A percentile compares a stretch with the other conserved stretches of the same genome.
phyloP scores from a whole-genome alignment of 2,113 vertebrate species.

The Melanostigma gelatinosum region DNA sequence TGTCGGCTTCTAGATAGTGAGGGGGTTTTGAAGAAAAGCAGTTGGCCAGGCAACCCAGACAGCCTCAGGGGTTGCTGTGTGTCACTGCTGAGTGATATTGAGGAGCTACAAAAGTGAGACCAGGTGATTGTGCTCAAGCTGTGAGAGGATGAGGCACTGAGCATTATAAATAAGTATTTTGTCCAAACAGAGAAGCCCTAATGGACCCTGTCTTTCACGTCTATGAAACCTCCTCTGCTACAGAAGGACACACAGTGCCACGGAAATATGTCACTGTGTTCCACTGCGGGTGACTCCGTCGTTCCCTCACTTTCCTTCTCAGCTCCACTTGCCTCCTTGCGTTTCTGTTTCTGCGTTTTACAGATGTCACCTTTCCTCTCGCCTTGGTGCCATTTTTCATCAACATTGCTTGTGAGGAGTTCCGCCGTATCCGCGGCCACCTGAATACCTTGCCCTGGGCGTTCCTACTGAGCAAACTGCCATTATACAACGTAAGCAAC shows the following conservation, averaged over 20 bases:
- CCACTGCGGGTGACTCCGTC: background rate
- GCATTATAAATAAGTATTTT: constrained; percentile 35
- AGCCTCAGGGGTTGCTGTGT: constrained; percentile 44
- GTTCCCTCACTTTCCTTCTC: background rate
- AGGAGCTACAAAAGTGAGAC: constrained; percentile 25
- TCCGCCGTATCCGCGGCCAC: constrained; percentile 9
- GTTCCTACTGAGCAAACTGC: constrained; percentile 10
- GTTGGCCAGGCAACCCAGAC: constrained; percentile 31
- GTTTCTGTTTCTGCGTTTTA: constrained; percentile 11
- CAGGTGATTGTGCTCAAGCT: constrained; percentile 55
- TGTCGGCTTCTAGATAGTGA: constrained; percentile 31
- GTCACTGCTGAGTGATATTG: constrained; percentile 51
- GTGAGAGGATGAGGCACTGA: constrained; percentile 37
- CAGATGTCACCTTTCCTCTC: constrained; percentile 30
- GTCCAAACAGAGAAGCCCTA: constrained; percentile 39
- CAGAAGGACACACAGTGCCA: constrained; percentile 14
- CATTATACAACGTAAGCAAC: constrained; percentile 22
- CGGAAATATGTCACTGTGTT: constrained; percentile 18
- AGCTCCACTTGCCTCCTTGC: constrained; percentile 18
- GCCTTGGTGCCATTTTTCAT: background rate
- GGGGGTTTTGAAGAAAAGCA: constrained; percentile 45
- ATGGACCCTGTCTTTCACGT: constrained; percentile 48
- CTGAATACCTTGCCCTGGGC: constrained; percentile 2
- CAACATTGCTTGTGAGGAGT: background rate
- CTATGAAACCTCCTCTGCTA: background rate